Evolutionary conservation across 2,888 invertebrate genomes (phyloP), one percentile per base, ranked within the genome.

Genomic region (Gymnocheta viridis): DNA sequence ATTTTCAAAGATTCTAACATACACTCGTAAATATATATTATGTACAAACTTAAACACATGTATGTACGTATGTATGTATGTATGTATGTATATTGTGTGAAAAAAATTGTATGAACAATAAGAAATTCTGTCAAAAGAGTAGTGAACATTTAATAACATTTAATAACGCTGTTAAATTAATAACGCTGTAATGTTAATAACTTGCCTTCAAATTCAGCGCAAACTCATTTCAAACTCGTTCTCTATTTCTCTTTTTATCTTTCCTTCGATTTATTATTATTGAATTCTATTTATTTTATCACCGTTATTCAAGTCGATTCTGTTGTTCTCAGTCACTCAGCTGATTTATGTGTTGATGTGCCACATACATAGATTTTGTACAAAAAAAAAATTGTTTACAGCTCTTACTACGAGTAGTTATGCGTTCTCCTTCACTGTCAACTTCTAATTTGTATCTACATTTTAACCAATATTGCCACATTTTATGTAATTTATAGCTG

Each of bases 301-400:
- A 51, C 35, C 62, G 62, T 70, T 79, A 66, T 64, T 69, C 1
- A 29, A 49, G 3, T 47, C 9, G 4, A 29, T 35, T 27, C 41
- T 72, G 35, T 58, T 38, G 1, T 73, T 60, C 32, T 22, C 58
- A 49, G 38, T 19, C 66, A 54, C 44, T 72, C 85, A 82, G 85
- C 85, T 85, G 85, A 74, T 81, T 82, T 69, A 56, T 73, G 54
- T 77, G 58, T 64, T 41, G 41, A 70, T 29, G 27, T 58, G 9
- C 64, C 70, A 74, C 80, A 80, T 80, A 66, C 41, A 14, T 32
- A 5, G 1, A 32, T 41, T 64, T 82, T 69, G 64, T 6, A 1
- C 12, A 24, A 27, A 29, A 51, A 62, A 32, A n/a, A 49, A 4
- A n/a, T 77, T 77, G 10, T 17, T 51, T 41, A 38, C 7, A 41